Evolutionary conservation across 2,113 vertebrate genomes (phyloP), one percentile per base, ranked within the genome.

Genomic region (Emydura subglobosa): DNA sequence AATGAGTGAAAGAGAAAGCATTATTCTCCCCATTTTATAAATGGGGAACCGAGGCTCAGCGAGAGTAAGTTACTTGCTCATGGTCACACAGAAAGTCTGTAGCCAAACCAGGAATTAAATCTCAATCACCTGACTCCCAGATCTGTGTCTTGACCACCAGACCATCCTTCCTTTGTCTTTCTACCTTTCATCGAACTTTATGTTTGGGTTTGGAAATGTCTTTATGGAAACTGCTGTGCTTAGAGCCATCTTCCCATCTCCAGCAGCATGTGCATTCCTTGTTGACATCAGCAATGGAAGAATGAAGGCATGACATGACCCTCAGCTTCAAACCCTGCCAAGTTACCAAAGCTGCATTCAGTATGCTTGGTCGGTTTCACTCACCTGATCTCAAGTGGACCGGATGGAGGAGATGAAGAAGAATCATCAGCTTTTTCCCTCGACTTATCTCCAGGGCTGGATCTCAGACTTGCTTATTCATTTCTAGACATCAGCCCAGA

Each of bases 101-200:
- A 49, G n/a, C 78, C 47, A n/a, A 53, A 19, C 29, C 44, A 78
- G 31, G 27, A 51, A 16, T 31, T 57, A 49, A 89, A 22, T 57
- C 65, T n/a, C 16, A 34, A 7, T 21, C 16, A 74, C 4, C 3
- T 1, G 24, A 7, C 39, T 88, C 51, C 50, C 10, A 34, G 27
- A 5, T 1, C 61, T n/a, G 0, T 55, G 17, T 29, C 10, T 3
- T n/a, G 24, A 29, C 39, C 42, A 29, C 10, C 16, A 17, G 49
- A 10, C 72, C 39, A 14, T 44, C 21, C 72, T 25, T 27, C 39
- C 39, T 74, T 42, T 68, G 34, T 13, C n/a, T 39, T 42, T 44
- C 72, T 12, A 22, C 42, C 24, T 76, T 14, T 44, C 10, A 25
- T 25, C 24, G 17, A 25, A 76, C 39, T 76, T 6, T 25, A 2